A percentile compares a stretch with the other conserved stretches of the same genome.
Conservation (phyloP, 2,113 vertebrate genomes). For the Mus spicilegus region DNA sequence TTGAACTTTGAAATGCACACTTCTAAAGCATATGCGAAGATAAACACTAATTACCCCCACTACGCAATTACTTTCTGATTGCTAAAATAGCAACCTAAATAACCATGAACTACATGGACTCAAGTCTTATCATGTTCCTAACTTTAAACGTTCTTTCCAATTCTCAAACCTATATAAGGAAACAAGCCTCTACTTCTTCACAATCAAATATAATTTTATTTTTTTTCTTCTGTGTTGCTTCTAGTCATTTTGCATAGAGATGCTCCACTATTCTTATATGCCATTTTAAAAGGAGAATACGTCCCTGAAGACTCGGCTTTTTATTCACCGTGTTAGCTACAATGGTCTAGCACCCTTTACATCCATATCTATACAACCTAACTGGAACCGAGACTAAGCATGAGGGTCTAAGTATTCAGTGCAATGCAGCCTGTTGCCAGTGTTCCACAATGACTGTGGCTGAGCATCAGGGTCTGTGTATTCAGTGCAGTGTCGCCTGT, state of each 20-base stretch:
- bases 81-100: neutral
- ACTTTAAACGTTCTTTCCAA: constrained; percentile 12
- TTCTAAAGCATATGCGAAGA: neutral
- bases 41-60: neutral
- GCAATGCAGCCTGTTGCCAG: neutral
- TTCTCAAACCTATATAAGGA: fast-evolving
- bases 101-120: neutral
- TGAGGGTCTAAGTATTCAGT: constrained; percentile 38
- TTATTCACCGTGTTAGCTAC: constrained; percentile 17
- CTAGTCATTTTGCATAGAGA: constrained; percentile 52
- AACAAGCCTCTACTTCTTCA: neutral
- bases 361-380: constrained; percentile 33
- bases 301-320: constrained; percentile 40
- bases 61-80: neutral
- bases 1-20: neutral
- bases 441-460: too few species aligned
- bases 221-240: constrained; percentile 15
- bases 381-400: constrained; percentile 53
- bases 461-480: neutral
- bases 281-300: constrained; percentile 57
- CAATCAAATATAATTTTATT: neutral
- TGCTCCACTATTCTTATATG: constrained; percentile 61
- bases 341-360: constrained; percentile 53
- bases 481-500: neutral
- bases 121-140: neutral